Base-by-base conservation (phyloP, 2,888 invertebrate species). In the Aspidiotus destructor region DNA sequence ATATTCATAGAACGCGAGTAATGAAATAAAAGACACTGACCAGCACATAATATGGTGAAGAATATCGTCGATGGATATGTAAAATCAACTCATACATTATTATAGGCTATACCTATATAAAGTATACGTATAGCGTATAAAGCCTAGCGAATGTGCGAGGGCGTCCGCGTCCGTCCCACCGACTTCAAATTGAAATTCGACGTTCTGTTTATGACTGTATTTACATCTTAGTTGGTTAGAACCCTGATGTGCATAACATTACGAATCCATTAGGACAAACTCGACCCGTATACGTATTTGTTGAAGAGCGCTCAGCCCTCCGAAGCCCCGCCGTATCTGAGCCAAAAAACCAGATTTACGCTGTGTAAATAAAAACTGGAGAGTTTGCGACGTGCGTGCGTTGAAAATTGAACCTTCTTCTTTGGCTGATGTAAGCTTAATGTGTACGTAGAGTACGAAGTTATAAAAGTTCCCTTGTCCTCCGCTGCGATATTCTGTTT, bases 261-360 rank as follows among this genome's bases (percentile, higher is more conserved):
- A 64, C 55, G 64, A 64, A 64, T 64, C 64, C 64, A 64, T 64
- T 64, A 64, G 55, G 64, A 64, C 57, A 64, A 64, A 64, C 64
- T 64, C 57, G 28, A 28, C 28, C 54, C 41, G 57, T 64, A 16
- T 54, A 52, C 55, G 52, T 41, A 41, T 53, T n/a, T 28, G 55
- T 54, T 15, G 44, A 41, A 28, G 42, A 53, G 17, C 62, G 52
- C 41, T 41, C 62, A 62, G 11, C n/a, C 16, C 13, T 16, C 6
- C 17, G 5, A n/a, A 40, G 60, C 60, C 28, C 28, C n/a, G 7
- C 40, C 60, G 60, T n/a, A 9, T 60, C 55, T 5, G n/a, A 40
- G 41, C 57, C 57, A 41, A 57, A 64, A 64, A 64, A 64, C 64
- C 64, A 64, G 64, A 64, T 64, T 64, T 64, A 42, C 54, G 57